A percentile compares a stretch with the other conserved stretches of the same genome.
phyloP scores from a whole-genome alignment of 2,113 vertebrate genomes.

The Malurus melanocephalus region DNA sequence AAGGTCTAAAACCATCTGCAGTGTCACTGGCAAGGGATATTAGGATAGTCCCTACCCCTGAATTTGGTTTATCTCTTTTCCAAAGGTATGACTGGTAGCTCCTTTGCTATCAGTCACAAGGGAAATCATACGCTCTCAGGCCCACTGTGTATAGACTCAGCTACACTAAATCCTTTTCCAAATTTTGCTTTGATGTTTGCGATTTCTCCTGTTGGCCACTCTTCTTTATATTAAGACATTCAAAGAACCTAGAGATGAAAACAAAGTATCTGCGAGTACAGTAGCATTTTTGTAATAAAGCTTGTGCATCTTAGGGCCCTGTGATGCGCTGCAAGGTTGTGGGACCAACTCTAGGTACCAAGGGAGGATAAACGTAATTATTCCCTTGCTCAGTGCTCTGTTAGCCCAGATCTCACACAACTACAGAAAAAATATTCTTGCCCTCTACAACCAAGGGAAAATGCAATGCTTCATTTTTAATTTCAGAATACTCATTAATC shows the following conservation, averaged over 20 bases:
- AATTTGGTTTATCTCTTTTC: not conserved
- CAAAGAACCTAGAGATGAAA: not conserved
- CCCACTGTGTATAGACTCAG: not conserved
- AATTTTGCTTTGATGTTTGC: not conserved
- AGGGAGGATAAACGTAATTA: not conserved
- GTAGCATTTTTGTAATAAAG: not conserved
- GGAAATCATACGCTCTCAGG: not conserved
- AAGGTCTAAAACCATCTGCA: not conserved
- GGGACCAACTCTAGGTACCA: not conserved
- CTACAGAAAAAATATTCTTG: not conserved
- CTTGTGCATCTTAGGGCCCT: not conserved
- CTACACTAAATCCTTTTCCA: not conserved
- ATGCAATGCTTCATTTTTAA: not conserved
- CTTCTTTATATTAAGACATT: not conserved
- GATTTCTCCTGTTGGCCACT: not conserved
- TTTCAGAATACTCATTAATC: not conserved
- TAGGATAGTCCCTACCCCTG: not conserved
- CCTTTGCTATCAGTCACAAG: not conserved
- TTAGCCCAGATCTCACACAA: not conserved
- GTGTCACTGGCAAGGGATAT: not conserved
- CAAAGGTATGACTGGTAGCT: not conserved
- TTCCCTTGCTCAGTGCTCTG: not conserved
- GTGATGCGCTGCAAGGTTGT: not conserved
- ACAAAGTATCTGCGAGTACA: not conserved
- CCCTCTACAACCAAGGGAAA: not conserved